Conservation (phyloP, 1,140 invertebrate species). For the Bombus huntii region DNA sequence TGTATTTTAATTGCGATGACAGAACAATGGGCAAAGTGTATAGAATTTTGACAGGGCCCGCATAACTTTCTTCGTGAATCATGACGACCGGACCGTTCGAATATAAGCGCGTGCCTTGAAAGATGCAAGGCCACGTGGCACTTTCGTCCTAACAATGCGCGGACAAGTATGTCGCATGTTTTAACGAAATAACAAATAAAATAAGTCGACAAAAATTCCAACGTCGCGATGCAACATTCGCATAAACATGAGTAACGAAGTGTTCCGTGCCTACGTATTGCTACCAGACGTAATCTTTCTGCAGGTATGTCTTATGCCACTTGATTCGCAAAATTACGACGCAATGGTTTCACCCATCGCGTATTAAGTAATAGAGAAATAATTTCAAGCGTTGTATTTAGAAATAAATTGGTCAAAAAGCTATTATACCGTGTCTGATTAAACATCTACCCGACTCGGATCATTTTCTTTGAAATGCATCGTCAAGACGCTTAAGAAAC, state of each 20-base stretch:
- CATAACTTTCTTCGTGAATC: constrained; percentile 50
- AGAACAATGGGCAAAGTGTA: constrained; percentile 41
- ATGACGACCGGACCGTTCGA: background rate
- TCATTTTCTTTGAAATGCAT: too few species aligned
- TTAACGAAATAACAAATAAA: background rate
- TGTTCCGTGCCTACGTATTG: too few species aligned
- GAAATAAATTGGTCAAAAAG: too few species aligned
- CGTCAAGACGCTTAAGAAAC: too few species aligned
- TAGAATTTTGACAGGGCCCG: constrained; percentile 39
- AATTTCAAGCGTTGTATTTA: too few species aligned
- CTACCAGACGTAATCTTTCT: too few species aligned
- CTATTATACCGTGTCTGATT: too few species aligned
- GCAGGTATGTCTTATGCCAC: background rate
- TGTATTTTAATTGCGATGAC: constrained; percentile 31
- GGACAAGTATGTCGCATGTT: background rate
- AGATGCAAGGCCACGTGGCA: constrained; percentile 32
- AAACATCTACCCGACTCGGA: too few species aligned
- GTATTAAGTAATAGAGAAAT: too few species aligned
- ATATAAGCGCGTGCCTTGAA: constrained; percentile 37
- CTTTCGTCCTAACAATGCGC: constrained; percentile 13
- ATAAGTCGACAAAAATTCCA: background rate
- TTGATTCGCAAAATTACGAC: background rate
- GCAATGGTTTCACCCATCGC: too few species aligned
- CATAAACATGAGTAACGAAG: background rate
- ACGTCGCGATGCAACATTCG: background rate